phyloP scores from a whole-genome alignment of 2,888 invertebrate species.

The Ischnura elegans region DNA sequence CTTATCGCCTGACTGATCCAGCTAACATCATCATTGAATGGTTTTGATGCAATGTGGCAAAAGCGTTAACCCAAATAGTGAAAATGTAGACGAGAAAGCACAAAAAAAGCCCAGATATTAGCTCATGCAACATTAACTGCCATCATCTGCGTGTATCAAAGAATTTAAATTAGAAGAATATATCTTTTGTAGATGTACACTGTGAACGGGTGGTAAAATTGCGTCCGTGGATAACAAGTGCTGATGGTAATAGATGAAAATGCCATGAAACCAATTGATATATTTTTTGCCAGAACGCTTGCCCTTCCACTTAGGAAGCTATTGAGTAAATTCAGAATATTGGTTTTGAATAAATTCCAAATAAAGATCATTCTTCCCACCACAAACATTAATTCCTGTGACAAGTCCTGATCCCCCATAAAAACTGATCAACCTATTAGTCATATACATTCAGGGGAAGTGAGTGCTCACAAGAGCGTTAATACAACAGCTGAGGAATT shows the following conservation, averaged over 20 bases:
- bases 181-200: background rate
- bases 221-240: background rate
- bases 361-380: background rate
- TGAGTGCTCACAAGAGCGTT: too few relatives aligned
- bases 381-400: background rate
- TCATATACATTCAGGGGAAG: too few relatives aligned
- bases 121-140: background rate
- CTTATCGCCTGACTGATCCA: background rate
- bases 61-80: background rate
- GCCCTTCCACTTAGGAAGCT: too few relatives aligned
- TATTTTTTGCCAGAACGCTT: background rate
- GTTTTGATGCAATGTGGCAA: background rate
- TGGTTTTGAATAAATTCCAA: background rate
- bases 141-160: background rate
- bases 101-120: background rate
- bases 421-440: too few relatives aligned
- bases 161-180: background rate
- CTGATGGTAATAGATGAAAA: background rate
- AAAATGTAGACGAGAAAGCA: background rate
- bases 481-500: too few relatives aligned
- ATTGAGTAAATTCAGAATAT: too few relatives aligned
- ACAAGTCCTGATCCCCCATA: background rate
- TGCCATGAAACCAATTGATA: background rate
- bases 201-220: background rate
- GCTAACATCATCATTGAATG: background rate